Base-by-base conservation (phyloP, 2,888 invertebrate species). In the Stegophylla sp. region DNA sequence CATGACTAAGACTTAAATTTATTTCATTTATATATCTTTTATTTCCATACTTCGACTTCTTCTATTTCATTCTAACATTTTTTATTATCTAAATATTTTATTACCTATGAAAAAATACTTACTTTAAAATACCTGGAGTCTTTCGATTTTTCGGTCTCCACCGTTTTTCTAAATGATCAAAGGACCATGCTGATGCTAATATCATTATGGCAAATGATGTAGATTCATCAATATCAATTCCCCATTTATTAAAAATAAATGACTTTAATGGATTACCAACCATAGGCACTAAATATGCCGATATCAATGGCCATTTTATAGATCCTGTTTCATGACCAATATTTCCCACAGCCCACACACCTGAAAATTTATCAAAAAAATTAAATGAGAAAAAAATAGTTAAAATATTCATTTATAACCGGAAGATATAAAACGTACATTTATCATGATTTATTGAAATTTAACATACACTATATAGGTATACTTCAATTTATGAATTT, bases 291-390 rank as follows among this genome's bases (percentile, higher is more conserved):
- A 88, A 83, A 84, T 92, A 92, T 0, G 96, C 91, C 0, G 91
- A 91, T 0, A 91, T 74, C 0, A 95, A 85, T 0, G 94, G 90
- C 86, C 91, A 89, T 88, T 91, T 91, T 48, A 94, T 88, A 0
- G 89, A 87, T 1, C 96, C 96, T 84, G 90, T 88, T 85, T 96
- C 93, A 1, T 92, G 89, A 0, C 97, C 97, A 83, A 97, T 92
- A 85, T 97, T 97, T 41, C 96, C 96, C 12, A 96, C 94, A 0
- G 92, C 89, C 92, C 95, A 94, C 0, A 96, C 93, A 84, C 96
- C 97, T 95, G 86, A 26, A 87, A 59, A 69, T 34, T 34, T 3
- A 34, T 34, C 34, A 34, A 34, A 34, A 34, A 34, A 5, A 34
- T 34, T 34, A 34, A 34, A 34, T 34, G 7, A 34, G 3, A 34